A percentile compares a stretch with the other conserved stretches of the same genome.
These are phyloP conservation scores for Alectura lathami DNA, from an alignment of 2,113 vertebrate species.

Conservation along the genomic window DNA sequence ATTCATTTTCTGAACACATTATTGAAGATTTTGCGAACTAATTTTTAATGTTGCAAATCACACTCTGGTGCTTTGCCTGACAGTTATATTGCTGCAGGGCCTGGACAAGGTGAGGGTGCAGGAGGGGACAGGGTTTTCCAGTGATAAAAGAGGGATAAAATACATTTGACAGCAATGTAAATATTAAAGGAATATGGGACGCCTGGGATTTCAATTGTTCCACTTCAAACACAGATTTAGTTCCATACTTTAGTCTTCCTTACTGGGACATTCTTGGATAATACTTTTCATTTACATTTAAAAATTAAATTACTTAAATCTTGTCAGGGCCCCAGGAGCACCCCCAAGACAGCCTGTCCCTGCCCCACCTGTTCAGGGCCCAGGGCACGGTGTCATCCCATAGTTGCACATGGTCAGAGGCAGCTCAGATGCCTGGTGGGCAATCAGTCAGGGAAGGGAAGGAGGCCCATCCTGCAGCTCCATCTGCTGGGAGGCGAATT, in stretches of 20 bases:
- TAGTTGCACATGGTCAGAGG: not conserved
- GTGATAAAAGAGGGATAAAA: not conserved
- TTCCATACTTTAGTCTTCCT: not conserved
- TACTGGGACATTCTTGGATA: not conserved
- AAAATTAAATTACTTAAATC: not conserved
- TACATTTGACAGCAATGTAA: not conserved
- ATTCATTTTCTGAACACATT: not conserved
- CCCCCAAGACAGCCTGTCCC: not conserved
- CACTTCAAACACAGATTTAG: not conserved
- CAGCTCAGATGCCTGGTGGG: not conserved
- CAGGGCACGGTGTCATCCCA: not conserved
- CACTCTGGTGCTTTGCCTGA: not conserved
- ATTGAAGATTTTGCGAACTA: not conserved
- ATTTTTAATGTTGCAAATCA: not conserved
- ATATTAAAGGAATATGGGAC: not conserved
- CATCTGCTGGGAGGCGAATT: not conserved
- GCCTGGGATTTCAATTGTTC: not conserved
- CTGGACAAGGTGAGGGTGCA: fast-evolving
- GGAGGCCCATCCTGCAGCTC: not conserved
- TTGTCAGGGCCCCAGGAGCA: not conserved
- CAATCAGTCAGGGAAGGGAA: not conserved
- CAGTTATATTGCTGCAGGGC: not conserved
- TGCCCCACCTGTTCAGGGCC: fast-evolving
- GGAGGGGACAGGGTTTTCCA: not conserved
- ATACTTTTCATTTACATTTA: not conserved